phyloP scores from a whole-genome alignment of 2,797 vertebrate genomes.

The Erithacus rubecula region DNA sequence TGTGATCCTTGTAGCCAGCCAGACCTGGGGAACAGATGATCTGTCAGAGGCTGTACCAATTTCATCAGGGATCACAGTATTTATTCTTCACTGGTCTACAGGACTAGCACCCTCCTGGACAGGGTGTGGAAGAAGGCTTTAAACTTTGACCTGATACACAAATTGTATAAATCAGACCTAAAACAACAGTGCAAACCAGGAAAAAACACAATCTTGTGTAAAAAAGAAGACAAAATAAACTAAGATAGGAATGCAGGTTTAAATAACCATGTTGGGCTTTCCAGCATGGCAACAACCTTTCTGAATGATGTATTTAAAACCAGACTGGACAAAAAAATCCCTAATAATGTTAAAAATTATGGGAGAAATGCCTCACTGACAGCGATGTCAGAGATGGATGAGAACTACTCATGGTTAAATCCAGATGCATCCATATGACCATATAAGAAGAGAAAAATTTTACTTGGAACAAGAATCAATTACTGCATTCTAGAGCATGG shows the following conservation, averaged over 20 bases:
- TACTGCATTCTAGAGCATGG: not conserved
- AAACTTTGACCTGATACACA: not conserved
- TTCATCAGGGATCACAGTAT: not conserved
- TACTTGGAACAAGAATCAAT: not conserved
- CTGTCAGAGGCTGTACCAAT: not conserved
- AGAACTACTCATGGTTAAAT: not conserved
- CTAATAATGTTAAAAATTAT: not conserved
- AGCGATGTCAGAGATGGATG: not conserved
- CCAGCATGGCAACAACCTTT: not conserved
- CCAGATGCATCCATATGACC: not conserved
- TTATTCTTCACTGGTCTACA: not conserved
- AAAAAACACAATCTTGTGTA: not conserved
- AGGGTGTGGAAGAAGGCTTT: not conserved
- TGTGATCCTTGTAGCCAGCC: constrained; percentile 76
- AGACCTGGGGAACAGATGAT: constrained; percentile 67
- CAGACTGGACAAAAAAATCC: not conserved
- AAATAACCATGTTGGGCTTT: not conserved
- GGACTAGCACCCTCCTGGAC: not conserved
- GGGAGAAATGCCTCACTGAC: not conserved
- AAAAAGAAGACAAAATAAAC: not conserved
- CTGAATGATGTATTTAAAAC: not conserved
- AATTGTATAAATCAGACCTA: not conserved
- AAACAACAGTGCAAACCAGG: not conserved
- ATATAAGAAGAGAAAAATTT: fast-evolving
- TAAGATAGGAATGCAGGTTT: not conserved